A percentile compares a stretch with the other conserved stretches of the same genome.
Evolutionary conservation across 2,888 invertebrate genomes (phyloP).

Genomic region (Actias luna): DNA sequence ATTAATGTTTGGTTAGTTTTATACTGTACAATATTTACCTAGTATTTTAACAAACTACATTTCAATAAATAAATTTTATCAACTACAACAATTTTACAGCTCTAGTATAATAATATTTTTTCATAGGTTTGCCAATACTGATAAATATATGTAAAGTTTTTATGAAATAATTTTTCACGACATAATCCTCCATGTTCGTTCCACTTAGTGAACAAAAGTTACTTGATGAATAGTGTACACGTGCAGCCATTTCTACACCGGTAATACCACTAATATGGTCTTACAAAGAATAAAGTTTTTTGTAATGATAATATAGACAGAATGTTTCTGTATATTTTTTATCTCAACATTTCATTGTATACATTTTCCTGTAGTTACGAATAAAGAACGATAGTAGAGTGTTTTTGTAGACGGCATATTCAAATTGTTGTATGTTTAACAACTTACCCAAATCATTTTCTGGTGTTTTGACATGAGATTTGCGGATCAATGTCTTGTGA

Average conservation of each 20-base stretch:
- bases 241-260: neutral
- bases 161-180: neutral
- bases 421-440: neutral
- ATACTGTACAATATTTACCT: too few relatives aligned
- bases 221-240: neutral
- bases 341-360: too few relatives aligned
- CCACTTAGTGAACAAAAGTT: neutral
- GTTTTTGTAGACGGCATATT: too few relatives aligned
- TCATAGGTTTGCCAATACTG: too few relatives aligned
- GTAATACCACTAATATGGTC: neutral
- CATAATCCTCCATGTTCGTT: neutral
- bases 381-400: neutral
- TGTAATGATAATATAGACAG: too few relatives aligned
- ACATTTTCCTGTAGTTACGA: too few relatives aligned
- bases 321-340: too few relatives aligned
- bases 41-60: too few relatives aligned
- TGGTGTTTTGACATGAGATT: constrained; percentile 82
- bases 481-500: constrained; percentile 86
- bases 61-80: too few relatives aligned
- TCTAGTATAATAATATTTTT: too few relatives aligned
- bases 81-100: too few relatives aligned
- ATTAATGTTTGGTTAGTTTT: too few relatives aligned
- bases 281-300: neutral
- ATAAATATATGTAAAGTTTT: neutral
- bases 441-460: constrained; percentile 69